Base-by-base conservation (phyloP, 2,888 invertebrate species). In the Scotopteryx bipunctaria region DNA sequence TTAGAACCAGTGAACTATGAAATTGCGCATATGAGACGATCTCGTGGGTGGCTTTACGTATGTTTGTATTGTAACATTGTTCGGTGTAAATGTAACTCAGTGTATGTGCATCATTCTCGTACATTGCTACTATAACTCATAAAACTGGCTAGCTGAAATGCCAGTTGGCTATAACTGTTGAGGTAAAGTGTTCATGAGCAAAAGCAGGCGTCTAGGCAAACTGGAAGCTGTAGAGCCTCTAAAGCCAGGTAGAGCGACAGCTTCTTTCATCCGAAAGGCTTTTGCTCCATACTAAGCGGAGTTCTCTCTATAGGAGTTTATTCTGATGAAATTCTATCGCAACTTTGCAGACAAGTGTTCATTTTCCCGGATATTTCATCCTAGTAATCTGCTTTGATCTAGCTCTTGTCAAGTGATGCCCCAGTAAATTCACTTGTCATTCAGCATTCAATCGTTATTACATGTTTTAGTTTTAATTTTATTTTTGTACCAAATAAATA, bases 1-100 rank as follows among this genome's bases (percentile, higher is more conserved):
- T 17, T 23, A 32, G n/a, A 33, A 11, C n/a, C 38, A 51, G 25
- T 45, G 40, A 35, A 35, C 40, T 45, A 45, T 45, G 40, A 51
- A 51, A 51, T 51, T 45, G 45, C 40, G 40, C 40, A 45, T 29
- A 51, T 41, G 51, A 23, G 38, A 45, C 40, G 45, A 23, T 36
- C 27, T 31, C 38, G 21, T 49, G 31, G 31, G 19, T 33, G 40
- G 33, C 23, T 48, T 19, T 41, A n/a, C n/a, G 19, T 51, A 35
- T 15, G 11, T 48, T 36, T 14, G 23, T 19, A 21, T 38, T 23
- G 19, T n/a, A n/a, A n/a, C 5, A 9, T 19, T 36, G 15, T 48
- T n/a, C n/a, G n/a, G n/a, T n/a, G n/a, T n/a, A n/a, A n/a, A n/a
- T n/a, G n/a, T n/a, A n/a, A n/a, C n/a, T n/a, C n/a, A n/a, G n/a